These are phyloP conservation scores for Pseudomyrmex gracilis DNA, from an alignment of 1,140 invertebrate species.

Conservation along the genomic window DNA sequence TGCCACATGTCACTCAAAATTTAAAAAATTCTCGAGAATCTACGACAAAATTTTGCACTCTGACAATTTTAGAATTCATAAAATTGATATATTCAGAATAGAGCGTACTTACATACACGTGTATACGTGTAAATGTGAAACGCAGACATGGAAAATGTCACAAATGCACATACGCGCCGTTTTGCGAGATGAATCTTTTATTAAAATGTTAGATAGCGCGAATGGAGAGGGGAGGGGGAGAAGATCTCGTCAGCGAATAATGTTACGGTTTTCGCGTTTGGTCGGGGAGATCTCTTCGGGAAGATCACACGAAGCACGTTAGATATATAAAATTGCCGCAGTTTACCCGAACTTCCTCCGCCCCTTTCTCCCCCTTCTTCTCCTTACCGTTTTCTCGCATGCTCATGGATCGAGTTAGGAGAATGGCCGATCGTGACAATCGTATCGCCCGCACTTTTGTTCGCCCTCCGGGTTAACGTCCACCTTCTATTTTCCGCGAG, in stretches of 20 bases:
- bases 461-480: slow-evolving; percentile 46
- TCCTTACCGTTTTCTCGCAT: slow-evolving; percentile 31
- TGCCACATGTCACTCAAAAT: too few species aligned
- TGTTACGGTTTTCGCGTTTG: slow-evolving; percentile 52
- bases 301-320: slow-evolving; percentile 35
- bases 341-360: slow-evolving; percentile 12
- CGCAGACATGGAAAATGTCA: slow-evolving; percentile 23
- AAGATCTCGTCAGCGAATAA: slow-evolving; percentile 51
- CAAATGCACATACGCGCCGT: slow-evolving; percentile 32
- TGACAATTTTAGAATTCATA: slow-evolving; percentile 21
- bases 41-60: slow-evolving; percentile 10
- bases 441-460: slow-evolving; percentile 42
- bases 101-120: neutral
- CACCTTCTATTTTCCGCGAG: slow-evolving; percentile 38
- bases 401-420: slow-evolving; percentile 70
- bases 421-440: slow-evolving; percentile 67
- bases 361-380: neutral
- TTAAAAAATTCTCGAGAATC: neutral
- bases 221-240: neutral
- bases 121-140: neutral
- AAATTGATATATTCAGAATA: slow-evolving; percentile 28
- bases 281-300: slow-evolving; percentile 40
- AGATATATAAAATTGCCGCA: slow-evolving; percentile 48
- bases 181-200: slow-evolving; percentile 41
- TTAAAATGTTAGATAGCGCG: slow-evolving; percentile 40